A percentile compares a stretch with the other conserved stretches of the same genome.
Conservation (phyloP, 2,888 invertebrate species). For the Trichopria drosophilae region DNA sequence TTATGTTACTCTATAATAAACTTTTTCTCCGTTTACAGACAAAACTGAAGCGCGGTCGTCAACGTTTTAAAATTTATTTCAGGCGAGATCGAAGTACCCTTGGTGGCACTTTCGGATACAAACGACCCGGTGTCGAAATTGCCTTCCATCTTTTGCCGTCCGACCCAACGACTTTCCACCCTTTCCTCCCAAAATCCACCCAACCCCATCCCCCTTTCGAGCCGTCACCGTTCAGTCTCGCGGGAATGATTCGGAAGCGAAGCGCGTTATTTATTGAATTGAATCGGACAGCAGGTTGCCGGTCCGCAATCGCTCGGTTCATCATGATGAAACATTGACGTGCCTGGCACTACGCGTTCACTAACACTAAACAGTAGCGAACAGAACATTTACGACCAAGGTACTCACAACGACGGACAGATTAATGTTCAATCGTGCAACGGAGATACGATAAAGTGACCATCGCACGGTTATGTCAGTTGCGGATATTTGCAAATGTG, state of each 20-base stretch:
- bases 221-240: neutral
- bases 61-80: no score
- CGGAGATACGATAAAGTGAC: no score
- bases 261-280: constrained; percentile 43
- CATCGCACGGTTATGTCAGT: no score
- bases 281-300: constrained; percentile 36
- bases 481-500: no score
- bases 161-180: no score
- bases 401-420: neutral
- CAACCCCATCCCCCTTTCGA: constrained; percentile 1
- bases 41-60: no score
- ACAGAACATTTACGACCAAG: neutral
- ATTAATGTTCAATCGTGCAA: constrained; percentile 1
- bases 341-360: constrained; percentile 16
- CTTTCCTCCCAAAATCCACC: no score
- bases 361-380: neutral
- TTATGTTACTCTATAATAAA: no score
- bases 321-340: constrained; percentile 43
- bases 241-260: constrained; percentile 33
- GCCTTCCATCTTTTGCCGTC: no score
- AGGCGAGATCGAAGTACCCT: no score
- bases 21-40: no score
- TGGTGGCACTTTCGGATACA: constrained; percentile 24
- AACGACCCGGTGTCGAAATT: constrained; percentile 32
- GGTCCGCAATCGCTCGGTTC: constrained; percentile 38